Base-by-base conservation (phyloP, 2,113 vertebrate genomes). In the Onychostoma macrolepis region DNA sequence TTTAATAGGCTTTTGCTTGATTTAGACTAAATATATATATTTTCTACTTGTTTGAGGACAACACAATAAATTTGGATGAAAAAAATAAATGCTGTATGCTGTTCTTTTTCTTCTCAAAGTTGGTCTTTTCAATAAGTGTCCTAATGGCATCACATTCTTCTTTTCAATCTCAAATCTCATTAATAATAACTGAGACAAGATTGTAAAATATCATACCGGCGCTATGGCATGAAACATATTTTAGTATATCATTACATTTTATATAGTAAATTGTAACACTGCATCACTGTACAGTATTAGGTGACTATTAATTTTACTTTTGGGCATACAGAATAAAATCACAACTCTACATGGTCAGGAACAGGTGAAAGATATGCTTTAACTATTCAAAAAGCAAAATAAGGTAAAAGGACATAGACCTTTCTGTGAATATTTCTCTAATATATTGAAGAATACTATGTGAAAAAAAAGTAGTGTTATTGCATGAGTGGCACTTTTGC, bases 11-110 rank as follows among this genome's bases (percentile, higher is more conserved):
- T 92, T 88, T 93, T 87, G 92, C 90, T 92, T 93, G 88, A 89
- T 92, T 92, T 93, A 88, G 91, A 93, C 88, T 92, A 90, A 88
- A 91, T 90, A 65, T 92, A 81, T 92, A 93, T 94, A 93, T 94
- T 94, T 94, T 94, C 90, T 94, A 95, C 92, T 93, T 93, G 92
- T 95, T 94, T 93, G 89, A 92, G 91, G 91, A 95, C 86, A 91
- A 90, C 84, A 88, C 85, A 95, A 93, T 94, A 93, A 93, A 94
- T 92, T 93, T 91, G 87, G 89, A 91, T 92, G 87, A 91, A 91
- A 93, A 90, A 45, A 87, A 53, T 6, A 10, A 26, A 43, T 24
- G 26, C 0, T 88, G 3, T 71, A 6, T 87, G 4, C 1, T 50
- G 82, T 38, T 56, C 33, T 19, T 56, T 61, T 85, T 19, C 2